phyloP scores from a whole-genome alignment of 2,113 vertebrate species.

The Rostratula benghalensis region DNA sequence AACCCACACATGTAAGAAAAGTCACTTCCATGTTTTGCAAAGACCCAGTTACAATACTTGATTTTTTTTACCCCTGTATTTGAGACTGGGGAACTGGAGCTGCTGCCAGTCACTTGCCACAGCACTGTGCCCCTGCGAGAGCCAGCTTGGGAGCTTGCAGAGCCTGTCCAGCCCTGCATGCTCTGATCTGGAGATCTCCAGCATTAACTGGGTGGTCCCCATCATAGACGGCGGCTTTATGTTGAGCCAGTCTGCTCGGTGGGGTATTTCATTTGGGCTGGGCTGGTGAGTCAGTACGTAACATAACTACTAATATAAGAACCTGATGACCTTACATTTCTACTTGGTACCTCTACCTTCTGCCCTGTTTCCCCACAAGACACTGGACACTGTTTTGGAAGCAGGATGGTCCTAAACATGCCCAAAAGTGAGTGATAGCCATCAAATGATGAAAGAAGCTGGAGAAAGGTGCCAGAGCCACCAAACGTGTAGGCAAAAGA shows the following conservation, averaged over 20 bases:
- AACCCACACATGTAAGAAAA: background rate
- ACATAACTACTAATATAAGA: background rate
- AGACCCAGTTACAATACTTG: fast-evolving
- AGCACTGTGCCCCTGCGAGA: background rate
- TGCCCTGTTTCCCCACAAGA: background rate
- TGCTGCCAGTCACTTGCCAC: background rate
- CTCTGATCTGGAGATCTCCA: background rate
- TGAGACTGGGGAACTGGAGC: background rate
- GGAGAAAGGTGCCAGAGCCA: background rate
- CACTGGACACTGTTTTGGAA: background rate
- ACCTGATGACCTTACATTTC: background rate
- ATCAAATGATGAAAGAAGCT: background rate
- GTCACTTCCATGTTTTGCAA: background rate
- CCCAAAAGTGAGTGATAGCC: background rate
- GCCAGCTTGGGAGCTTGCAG: fast-evolving
- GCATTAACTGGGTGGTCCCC: background rate
- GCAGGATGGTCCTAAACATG: background rate
- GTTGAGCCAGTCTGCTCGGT: background rate
- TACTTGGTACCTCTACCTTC: background rate
- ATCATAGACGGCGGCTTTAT: fast-evolving
- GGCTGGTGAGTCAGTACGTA: background rate
- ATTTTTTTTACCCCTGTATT: fast-evolving
- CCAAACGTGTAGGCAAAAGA: background rate
- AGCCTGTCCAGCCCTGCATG: background rate
- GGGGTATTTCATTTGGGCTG: background rate